These are phyloP conservation scores for Crypturellus undulatus DNA, from an alignment of 2,113 vertebrate genomes.

Conservation along the genomic window DNA sequence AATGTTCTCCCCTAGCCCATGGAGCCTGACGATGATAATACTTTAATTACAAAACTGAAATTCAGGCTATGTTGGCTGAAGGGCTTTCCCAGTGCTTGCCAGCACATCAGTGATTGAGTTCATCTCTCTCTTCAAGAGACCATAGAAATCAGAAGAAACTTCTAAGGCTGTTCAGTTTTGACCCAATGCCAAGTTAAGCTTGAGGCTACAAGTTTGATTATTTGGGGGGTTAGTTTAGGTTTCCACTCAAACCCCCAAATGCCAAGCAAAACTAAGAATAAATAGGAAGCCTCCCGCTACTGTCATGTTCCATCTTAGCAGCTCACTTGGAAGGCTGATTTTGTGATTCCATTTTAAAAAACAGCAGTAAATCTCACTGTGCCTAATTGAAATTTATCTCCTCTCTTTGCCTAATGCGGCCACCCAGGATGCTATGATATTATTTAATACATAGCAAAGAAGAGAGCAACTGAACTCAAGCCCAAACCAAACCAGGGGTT, in stretches of 20 bases:
- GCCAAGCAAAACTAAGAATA: not conserved
- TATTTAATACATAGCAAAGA: not conserved
- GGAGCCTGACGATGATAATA: not conserved
- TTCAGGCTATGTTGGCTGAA: not conserved
- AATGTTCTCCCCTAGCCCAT: not conserved
- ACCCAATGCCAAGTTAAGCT: not conserved
- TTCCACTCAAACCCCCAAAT: not conserved
- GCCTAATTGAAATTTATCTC: not conserved
- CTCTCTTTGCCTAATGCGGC: not conserved
- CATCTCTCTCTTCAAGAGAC: not conserved
- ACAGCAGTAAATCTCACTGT: fast-evolving
- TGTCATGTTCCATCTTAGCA: not conserved
- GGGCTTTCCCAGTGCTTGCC: not conserved
- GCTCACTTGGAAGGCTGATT: not conserved
- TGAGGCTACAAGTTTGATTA: not conserved
- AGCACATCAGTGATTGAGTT: not conserved
- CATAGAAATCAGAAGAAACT: not conserved
- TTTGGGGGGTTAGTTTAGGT: not conserved
- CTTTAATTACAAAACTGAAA: constrained; percentile 35
- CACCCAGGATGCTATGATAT: not conserved
- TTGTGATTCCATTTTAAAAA: not conserved
- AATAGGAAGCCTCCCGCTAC: not conserved
- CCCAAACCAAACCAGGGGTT: no score
- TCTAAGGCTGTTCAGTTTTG: not conserved
- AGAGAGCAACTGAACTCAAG: not conserved